Evolutionary conservation across 92 coral and sea anemone genomes (phyloP), one percentile per base, ranked within the genome.

Genomic region (Siderastrea siderea): DNA sequence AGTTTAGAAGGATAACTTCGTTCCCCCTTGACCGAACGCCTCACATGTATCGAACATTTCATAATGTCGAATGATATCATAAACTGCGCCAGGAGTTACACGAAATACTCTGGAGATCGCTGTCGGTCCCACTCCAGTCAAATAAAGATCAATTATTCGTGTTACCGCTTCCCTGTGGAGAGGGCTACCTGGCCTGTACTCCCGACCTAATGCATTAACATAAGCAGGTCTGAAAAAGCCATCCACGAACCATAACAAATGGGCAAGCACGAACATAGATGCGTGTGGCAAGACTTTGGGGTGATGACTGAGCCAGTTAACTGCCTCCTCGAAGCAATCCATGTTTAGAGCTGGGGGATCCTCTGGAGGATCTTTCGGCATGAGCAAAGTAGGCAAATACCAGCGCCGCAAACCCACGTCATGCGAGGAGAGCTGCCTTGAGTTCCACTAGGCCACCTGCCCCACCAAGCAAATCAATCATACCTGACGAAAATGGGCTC

Each of bases 261-360:
- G n/a, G n/a, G n/a, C n/a, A n/a, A 12, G 47, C 67, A 19, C 57
- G 51, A 54, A 75, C 3, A 0, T 67, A 67, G 12, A 75, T 58
- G 17, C 67, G 9, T 26, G n/a, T 59, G 65, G 64, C 6, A 54
- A 9, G 3, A 55, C 80, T 4, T 17, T 75, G 14, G 80, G 80
- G 80, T 75, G 80, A 9, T 75, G 26, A 7, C 51, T 9, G 1
- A 58, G 16, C 80, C 80, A 75, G 8, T 59, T 19, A 9, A 3
- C 66, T 26, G 66, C 66, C 14, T 75, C 80, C 4, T 75, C 80
- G 57, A 75, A 75, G 51, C 55, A 54, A 1, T 75, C 80, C 3
- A 75, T 45, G 14, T 74, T 61, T 3, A 50, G 8, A 74, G 8
- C 3, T 15, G 59, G 45, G n/a, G 62, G 62, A 16, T 7, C 15